Base-by-base conservation (phyloP, 1,140 invertebrate species). In the Ips nitidus region DNA sequence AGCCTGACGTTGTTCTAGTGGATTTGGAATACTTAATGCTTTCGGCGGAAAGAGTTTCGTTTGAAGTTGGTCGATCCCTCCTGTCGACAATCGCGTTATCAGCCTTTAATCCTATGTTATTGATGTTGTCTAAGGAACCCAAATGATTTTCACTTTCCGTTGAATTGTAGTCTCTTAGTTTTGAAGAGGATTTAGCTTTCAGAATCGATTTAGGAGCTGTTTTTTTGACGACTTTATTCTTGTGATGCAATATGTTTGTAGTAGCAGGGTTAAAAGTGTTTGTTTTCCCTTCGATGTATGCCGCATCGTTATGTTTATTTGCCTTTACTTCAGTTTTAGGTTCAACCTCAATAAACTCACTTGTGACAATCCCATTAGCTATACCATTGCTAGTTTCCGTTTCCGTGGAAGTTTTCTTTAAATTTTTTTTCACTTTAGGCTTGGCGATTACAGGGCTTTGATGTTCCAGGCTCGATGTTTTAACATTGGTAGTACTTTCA, bases 141-240 rank as follows among this genome's bases (percentile, higher is more conserved):
- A 47, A 47, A 47, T 47, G 4, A 47, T 47, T 47, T 47, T 47
- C 45, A 47, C n/a, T 47, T 4, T 4, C 4, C n/a, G n/a, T 47
- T 47, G 45, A 4, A 47, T 47, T n/a, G 4, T 4, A 47, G 4
- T 4, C 4, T 47, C n/a, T n/a, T 5, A 5, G 45, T 47, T 47
- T 47, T 47, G n/a, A 47, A 47, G 4, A 47, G n/a, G 61, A 59
- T 61, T 59, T 57, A 3, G 68, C 3, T 52, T 68, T 68, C 60
- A 68, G 52, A 50, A 68, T 68, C 41, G 66, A 59, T 38, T 68
- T 68, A 3, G 64, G 37, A 1, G 64, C 36, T 47, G 57, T 61
- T 7, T 71, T 52, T 43, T 41, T 43, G 2, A 37, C 4, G 5
- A 7, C 5, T 40, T 3, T 5, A 57, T 22, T 57, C 52, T 22